Percentiles rank a stretch among this genome's conserved stretches.
Conservation (phyloP, 1,140 invertebrate species). For the Drosophila dunni region DNA sequence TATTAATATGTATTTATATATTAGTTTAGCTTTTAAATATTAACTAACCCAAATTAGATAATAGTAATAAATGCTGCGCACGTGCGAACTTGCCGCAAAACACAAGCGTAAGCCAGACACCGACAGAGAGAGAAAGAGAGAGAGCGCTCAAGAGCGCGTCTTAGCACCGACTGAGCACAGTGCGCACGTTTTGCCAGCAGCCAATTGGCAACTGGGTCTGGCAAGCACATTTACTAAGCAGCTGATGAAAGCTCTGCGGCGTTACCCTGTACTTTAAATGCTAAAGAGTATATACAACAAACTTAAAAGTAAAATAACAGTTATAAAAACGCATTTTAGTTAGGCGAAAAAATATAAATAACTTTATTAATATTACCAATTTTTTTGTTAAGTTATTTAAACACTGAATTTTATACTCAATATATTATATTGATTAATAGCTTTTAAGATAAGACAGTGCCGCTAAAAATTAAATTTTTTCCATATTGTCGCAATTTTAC, state of each 20-base stretch:
- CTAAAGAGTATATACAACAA: too few species aligned
- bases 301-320: background rate
- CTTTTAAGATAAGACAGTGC: too few species aligned
- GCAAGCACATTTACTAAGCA: constrained; percentile 5
- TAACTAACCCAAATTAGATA: constrained; percentile 55
- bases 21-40: background rate
- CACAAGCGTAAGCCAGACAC: constrained; percentile 15
- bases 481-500: too few species aligned
- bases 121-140: background rate
- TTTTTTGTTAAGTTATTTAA: too few species aligned
- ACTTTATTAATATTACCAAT: too few species aligned
- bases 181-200: constrained; percentile 18
- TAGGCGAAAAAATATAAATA: too few species aligned
- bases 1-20: background rate
- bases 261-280: background rate
- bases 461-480: too few species aligned
- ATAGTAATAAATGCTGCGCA: constrained; percentile 53
- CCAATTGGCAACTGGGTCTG: constrained; percentile 23
- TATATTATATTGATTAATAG: too few species aligned
- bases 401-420: too few species aligned
- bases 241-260: constrained; percentile 17
- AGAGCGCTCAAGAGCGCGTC: background rate
- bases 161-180: background rate
- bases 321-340: too few species aligned
- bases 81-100: constrained; percentile 47